Evolutionary conservation across 30 jellyfish, hydroid and myxozoan species (phyloP), one percentile per base, ranked within the genome.

Genomic region (Cassiopea xamachana): DNA sequence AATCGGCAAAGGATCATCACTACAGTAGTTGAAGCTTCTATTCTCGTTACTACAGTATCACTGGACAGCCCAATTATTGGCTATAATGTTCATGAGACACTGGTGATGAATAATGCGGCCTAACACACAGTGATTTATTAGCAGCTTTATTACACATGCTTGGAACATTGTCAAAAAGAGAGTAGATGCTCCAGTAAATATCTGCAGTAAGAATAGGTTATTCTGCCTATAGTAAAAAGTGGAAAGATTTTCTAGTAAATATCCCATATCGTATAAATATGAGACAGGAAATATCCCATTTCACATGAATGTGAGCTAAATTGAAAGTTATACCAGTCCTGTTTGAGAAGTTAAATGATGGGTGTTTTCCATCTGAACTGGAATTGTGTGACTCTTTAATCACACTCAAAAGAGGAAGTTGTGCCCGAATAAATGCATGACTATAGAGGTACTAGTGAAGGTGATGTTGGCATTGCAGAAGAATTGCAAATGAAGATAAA

Each of bases 401-500:
- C 71, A 77, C 47, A 12, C 48, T 48, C 47, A 77, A 77, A 46
- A 16, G 86, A 10, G 86, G 73, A 9, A 77, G 48, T 1, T 45
- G 86, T 43, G 47, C 86, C 60, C 46, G 60, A 77, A 43, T 45
- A 77, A 48, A 77, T 43, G 45, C 50, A n/a, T n/a, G n/a, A n/a
- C n/a, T n/a, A n/a, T n/a, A n/a, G n/a, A n/a, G 83, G 44, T 70
- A 68, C 39, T n/a, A 49, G 74, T 64, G 72, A 70, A 6, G 83
- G 61, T 67, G 91, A 82, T 67, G 83, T 82, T 7, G 91, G 91
- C 61, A 4, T 83, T 82, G 83, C 91, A 67, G 74, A 46, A 49
- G 91, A 70, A 8, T 70, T 82, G 45, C 73, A 82, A 69, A 48
- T 67, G 83, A 82, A 64, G 61, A 82, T 82, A 2, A 46, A 47